phyloP scores from a whole-genome alignment of 2,888 invertebrate species.

The Drosophila leonis region DNA sequence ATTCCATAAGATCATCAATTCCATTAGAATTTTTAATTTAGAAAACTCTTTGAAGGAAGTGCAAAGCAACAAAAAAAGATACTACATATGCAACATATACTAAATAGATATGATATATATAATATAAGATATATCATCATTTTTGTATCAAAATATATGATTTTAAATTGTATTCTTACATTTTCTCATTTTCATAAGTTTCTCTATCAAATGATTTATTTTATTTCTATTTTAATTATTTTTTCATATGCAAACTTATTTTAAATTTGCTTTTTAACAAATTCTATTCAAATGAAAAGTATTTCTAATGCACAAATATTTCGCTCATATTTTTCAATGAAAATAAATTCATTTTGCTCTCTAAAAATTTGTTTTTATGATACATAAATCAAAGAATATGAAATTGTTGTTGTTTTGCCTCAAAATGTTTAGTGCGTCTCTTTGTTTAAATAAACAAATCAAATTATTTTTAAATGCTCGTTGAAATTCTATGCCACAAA shows the following conservation, averaged over 20 bases:
- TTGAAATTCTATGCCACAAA: background rate
- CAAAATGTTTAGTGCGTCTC: background rate
- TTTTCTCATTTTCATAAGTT: background rate
- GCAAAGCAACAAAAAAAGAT: no score
- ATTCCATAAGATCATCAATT: no score
- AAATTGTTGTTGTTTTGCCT: slow-evolving; percentile 1
- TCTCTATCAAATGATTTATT: background rate
- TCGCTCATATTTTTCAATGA: background rate
- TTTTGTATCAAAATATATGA: no score
- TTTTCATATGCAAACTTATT: background rate
- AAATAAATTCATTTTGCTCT: background rate
- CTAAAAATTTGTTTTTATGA: background rate
- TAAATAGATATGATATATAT: no score
- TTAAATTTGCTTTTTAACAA: background rate
- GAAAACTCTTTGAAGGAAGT: no score
- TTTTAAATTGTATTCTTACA: no score
- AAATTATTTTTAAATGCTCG: slow-evolving; percentile 12
- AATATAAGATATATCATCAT: no score
- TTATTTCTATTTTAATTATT: background rate
- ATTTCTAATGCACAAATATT: background rate
- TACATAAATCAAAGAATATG: background rate
- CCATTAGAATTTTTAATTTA: no score
- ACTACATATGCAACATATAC: no score
- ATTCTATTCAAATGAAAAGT: background rate
- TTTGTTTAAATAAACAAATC: slow-evolving; percentile 14